Conservation (phyloP, 2,888 invertebrate species). For the Mesorhabditis spiculigera region DNA sequence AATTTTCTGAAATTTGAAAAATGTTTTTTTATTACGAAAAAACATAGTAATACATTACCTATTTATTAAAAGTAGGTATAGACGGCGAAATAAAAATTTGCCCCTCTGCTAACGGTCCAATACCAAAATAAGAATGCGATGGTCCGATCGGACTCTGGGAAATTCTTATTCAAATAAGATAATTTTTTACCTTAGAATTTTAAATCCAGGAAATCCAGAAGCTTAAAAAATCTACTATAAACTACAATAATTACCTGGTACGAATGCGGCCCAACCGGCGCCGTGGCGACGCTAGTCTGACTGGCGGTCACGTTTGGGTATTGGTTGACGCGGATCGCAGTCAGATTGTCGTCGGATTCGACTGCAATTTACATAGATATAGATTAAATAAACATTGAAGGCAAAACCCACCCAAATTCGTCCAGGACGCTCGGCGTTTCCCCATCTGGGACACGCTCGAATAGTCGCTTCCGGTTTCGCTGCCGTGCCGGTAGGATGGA, state of each 20-base stretch:
- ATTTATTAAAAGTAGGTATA: too few relatives aligned
- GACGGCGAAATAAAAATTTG: too few relatives aligned
- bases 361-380: slow-evolving; percentile 10
- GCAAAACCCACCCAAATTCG: slow-evolving; percentile 1
- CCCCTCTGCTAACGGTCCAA: too few relatives aligned
- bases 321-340: slow-evolving; percentile 19
- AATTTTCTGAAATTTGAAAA: too few relatives aligned
- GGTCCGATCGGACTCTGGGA: too few relatives aligned
- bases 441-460: slow-evolving; percentile 26
- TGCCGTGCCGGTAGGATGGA: slow-evolving; percentile 31
- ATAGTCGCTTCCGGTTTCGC: slow-evolving; percentile 31
- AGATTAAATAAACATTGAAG: not conserved
- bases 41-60: too few relatives aligned
- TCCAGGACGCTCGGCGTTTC: not conserved
- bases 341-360: slow-evolving; percentile 31
- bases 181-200: not conserved
- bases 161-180: too few relatives aligned
- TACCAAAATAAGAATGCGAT: too few relatives aligned
- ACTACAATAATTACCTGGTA: too few relatives aligned
- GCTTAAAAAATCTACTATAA: not conserved
- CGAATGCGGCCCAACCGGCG: too few relatives aligned
- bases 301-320: slow-evolving; percentile 26
- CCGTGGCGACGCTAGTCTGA: too few relatives aligned
- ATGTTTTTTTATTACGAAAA: too few relatives aligned
- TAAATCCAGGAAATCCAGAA: not conserved